These are phyloP conservation scores for Chionodraco myersi DNA, from an alignment of 2,113 vertebrate species.

Conservation along the genomic window DNA sequence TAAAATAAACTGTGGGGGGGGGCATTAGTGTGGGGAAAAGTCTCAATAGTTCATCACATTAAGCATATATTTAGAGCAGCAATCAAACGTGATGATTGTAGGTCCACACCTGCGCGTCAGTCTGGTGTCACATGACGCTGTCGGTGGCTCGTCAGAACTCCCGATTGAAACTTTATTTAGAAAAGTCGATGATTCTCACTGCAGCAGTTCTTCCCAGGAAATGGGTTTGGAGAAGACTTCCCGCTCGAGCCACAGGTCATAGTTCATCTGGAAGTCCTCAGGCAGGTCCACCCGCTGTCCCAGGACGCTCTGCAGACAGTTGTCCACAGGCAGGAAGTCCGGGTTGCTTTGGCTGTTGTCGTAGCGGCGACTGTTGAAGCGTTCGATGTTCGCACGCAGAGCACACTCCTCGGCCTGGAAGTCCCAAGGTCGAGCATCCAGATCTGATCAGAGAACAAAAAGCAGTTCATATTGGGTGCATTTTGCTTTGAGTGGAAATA, in stretches of 20 bases:
- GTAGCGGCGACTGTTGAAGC: constrained; percentile 96
- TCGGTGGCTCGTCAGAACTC: constrained; percentile 24
- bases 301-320: constrained; percentile 98
- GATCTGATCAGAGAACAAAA: constrained; percentile 82
- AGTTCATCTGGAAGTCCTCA: constrained; percentile 98
- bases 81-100: background rate
- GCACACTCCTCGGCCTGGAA: constrained; percentile 98
- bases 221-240: constrained; percentile 99
- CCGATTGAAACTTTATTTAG: constrained; percentile 11
- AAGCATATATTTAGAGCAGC: constrained; percentile 41
- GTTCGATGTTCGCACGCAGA: constrained; percentile 95
- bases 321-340: constrained; percentile 95
- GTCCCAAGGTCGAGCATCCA: constrained; percentile 97
- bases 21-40: constrained; percentile 16
- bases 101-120: background rate
- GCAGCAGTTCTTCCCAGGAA: constrained; percentile 97
- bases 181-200: constrained; percentile 78
- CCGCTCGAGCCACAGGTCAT: constrained; percentile 98
- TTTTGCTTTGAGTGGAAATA: no score
- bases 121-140: constrained; percentile 14
- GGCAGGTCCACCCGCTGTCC: constrained; percentile 94
- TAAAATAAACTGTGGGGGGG: constrained; percentile 11
- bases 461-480: background rate
- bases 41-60: constrained; percentile 21
- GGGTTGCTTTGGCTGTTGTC: constrained; percentile 92